A percentile compares a stretch with the other conserved stretches of the same genome.
Conservation (phyloP, 2,113 vertebrate genomes). For the Vicugna pacos region DNA sequence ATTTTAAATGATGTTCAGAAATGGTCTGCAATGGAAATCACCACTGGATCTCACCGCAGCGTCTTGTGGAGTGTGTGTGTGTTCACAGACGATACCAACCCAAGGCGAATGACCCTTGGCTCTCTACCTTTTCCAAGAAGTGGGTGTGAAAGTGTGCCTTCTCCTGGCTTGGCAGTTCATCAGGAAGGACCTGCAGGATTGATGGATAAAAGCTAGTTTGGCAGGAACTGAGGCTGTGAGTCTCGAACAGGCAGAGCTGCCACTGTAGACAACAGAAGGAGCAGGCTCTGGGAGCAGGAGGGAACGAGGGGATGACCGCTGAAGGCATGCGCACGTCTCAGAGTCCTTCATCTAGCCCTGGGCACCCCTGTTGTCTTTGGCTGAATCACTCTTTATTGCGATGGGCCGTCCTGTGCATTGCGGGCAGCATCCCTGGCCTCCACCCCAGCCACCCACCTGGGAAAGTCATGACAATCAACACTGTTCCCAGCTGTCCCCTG, state of each 20-base stretch:
- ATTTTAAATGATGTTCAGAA: constrained; percentile 34
- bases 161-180: background rate
- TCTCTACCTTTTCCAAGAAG: background rate
- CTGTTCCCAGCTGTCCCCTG: background rate
- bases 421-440: background rate
- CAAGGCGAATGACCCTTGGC: background rate
- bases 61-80: background rate
- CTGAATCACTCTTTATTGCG: background rate
- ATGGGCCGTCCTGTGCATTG: background rate
- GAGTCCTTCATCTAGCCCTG: background rate
- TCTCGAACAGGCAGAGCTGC: background rate
- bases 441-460: background rate
- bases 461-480: background rate
- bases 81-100: background rate
- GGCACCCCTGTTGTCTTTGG: background rate
- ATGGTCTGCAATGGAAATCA: background rate
- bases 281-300: background rate
- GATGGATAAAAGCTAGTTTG: background rate
- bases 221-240: background rate
- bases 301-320: background rate
- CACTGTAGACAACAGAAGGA: background rate
- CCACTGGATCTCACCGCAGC: background rate
- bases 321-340: rapidly evolving
- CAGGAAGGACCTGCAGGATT: background rate
- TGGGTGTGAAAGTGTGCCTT: background rate